phyloP scores from a whole-genome alignment of 2,888 invertebrate genomes.

The Theodoxus fluviatilis region DNA sequence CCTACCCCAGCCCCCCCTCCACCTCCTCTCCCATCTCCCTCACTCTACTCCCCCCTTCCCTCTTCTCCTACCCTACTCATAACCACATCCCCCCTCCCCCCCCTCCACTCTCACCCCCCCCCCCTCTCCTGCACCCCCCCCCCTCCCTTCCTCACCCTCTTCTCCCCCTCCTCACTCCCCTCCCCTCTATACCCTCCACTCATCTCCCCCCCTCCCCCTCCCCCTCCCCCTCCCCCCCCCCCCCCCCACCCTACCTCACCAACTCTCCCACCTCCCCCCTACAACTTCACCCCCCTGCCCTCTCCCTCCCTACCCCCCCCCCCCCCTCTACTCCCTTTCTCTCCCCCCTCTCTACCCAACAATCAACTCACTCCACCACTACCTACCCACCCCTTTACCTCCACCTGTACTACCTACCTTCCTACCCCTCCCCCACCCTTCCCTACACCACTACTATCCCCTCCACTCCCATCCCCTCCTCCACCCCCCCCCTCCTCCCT shows the following conservation, averaged over 20 bases:
- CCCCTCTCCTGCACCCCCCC: background rate
- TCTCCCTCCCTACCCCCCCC: slow-evolving; percentile 20
- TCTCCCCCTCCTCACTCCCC: background rate
- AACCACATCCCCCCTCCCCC: background rate
- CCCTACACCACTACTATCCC: too few species aligned
- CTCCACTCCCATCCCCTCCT: too few species aligned
- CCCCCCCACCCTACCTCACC: slow-evolving; percentile 20
- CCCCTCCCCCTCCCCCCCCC: slow-evolving; percentile 23
- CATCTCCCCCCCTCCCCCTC: background rate
- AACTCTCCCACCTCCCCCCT: background rate
- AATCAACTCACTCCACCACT: too few species aligned
- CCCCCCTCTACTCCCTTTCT: background rate
- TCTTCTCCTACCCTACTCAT: background rate
- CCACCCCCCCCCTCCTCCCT: background rate
- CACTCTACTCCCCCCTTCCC: too few species aligned
- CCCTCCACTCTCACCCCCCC: slow-evolving; percentile 4
- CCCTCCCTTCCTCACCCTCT: background rate
- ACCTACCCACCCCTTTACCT: too few species aligned
- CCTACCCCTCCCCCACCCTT: background rate
- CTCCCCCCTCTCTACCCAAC: too few species aligned
- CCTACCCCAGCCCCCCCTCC: too few species aligned
- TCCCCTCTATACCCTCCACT: background rate
- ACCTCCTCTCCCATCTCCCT: too few species aligned
- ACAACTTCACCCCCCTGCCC: slow-evolving; percentile 1
- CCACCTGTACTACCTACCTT: background rate